Evolutionary conservation across 2,888 invertebrate genomes (phyloP), one percentile per base, ranked within the genome.

Genomic region (Ceratothoa steindachneri): DNA sequence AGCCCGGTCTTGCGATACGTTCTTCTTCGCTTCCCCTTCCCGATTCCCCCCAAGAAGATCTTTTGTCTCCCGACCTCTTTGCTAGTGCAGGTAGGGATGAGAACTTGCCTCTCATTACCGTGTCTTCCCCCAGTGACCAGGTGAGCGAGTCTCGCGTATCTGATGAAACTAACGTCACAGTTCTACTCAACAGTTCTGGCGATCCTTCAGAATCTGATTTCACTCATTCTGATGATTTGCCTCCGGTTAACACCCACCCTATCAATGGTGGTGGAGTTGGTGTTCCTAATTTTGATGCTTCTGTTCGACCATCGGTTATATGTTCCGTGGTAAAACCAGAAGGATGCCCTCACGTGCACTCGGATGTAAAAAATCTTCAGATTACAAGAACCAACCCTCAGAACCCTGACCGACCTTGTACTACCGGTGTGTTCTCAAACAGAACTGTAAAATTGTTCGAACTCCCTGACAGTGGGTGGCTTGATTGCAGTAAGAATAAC

Each of bases 21-120:
- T 75, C 78, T 29, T 75, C 75, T 52, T 78, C 78, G 28, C 71
- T 78, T 2, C 78, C 78, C 27, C 52, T 75, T 15, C 78, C 78
- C 3, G 71, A 69, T 30, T 73, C 78, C 2, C 55, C 65, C 29
- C 75, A 51, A 19, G 60, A 73, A 22, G 73, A 69, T 52, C 71
- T 68, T 24, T 28, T 69, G 30, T 73, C 78, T 30, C 78, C 78
- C 5, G 69, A 71, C 30, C 53, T 77, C n/a, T 74, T 69, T 55
- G 67, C 73, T 15, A 71, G 73, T 30, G 29, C 30, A 28, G 67
- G 29, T 29, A 22, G 30, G 9, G 30, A 67, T 2, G n/a, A n/a
- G n/a, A 30, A 31, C n/a, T 28, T 66, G n/a, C 78, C 78, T 69
- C 73, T 78, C 66, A 78, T 78, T 30, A 78, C 75, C 5, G 78